These are phyloP conservation scores for Grapholita molesta DNA, from an alignment of 1,140 invertebrate genomes.

Conservation along the genomic window DNA sequence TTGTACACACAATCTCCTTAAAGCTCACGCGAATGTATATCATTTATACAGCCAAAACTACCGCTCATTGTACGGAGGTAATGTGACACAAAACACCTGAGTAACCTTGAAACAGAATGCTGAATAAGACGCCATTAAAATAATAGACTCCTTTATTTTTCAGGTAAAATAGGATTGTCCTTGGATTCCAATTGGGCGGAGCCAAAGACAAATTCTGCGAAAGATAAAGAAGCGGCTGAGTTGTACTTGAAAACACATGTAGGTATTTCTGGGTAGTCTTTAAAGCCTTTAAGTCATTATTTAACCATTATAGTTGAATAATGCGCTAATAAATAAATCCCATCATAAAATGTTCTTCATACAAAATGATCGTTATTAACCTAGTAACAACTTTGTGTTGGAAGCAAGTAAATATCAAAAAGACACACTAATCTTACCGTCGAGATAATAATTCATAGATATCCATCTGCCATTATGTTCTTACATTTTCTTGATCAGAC, in stretches of 20 bases:
- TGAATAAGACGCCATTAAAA: constrained; percentile 19
- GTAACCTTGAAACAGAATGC: constrained; percentile 1
- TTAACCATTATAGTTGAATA: too few species aligned
- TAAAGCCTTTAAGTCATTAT: too few species aligned
- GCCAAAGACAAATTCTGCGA: constrained; percentile 72
- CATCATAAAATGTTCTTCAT: too few species aligned
- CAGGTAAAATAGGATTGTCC: constrained; percentile 82
- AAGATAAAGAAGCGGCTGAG: constrained; percentile 80
- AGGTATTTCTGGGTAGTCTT: constrained; percentile 38
- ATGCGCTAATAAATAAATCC: too few species aligned
- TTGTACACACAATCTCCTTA: constrained; percentile 81
- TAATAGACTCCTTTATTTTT: constrained; percentile 23
- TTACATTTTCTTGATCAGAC: too few species aligned
- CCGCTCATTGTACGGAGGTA: constrained; percentile 78
- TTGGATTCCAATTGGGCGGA: constrained; percentile 81
- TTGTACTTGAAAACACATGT: constrained; percentile 79
- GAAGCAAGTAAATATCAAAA: too few species aligned
- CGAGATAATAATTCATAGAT: too few species aligned
- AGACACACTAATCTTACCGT: too few species aligned
- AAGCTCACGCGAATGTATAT: constrained; percentile 82
- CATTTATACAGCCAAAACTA: constrained; percentile 83
- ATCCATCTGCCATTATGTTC: too few species aligned
- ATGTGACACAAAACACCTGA: constrained; percentile 20
- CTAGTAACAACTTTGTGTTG: too few species aligned
- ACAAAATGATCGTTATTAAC: too few species aligned